Percentiles rank a stretch among this genome's conserved stretches.
Conservation (phyloP, 2,797 vertebrate species). For the Syngnathus acus region DNA sequence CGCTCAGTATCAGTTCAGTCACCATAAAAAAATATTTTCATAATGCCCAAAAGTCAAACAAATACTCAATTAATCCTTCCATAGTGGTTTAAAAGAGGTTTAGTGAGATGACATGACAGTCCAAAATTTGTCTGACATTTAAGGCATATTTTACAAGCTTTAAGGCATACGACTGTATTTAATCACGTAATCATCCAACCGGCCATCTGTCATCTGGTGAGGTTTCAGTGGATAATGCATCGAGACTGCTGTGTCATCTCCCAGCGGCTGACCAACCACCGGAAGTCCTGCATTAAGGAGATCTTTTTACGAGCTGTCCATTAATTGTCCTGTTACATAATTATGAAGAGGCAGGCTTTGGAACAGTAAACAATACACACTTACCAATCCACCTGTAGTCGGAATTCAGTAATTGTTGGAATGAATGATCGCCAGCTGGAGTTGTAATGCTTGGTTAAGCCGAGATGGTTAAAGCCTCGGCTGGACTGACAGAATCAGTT, state of each 20-base stretch:
- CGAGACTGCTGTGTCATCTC: slow-evolving; percentile 32
- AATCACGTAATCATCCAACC: slow-evolving; percentile 16
- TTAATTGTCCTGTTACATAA: background rate
- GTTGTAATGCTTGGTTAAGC: slow-evolving; percentile 5
- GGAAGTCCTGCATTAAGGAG: slow-evolving; percentile 19
- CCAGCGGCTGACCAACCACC: slow-evolving; percentile 29
- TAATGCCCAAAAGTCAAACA: no score
- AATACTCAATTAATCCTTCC: background rate
- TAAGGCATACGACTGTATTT: slow-evolving; percentile 3
- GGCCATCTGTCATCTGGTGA: slow-evolving; percentile 29
- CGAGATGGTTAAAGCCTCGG: slow-evolving; percentile 15
- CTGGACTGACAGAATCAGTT: slow-evolving; percentile 22
- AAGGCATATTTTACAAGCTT: slow-evolving; percentile 2
- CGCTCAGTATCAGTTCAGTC: no score
- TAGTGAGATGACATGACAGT: background rate
- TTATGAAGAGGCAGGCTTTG: background rate
- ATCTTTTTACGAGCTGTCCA: slow-evolving; percentile 5
- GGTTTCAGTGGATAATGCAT: slow-evolving; percentile 22
- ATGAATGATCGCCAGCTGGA: slow-evolving; percentile 18
- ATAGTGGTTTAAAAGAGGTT: background rate
- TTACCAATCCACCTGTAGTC: background rate
- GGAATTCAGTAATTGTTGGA: slow-evolving; percentile 12
- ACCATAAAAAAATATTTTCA: no score
- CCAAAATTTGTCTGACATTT: background rate
- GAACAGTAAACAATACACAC: background rate